These are phyloP conservation scores for Lithobius niger DNA, from an alignment of 1,140 invertebrate genomes.

Conservation along the genomic window DNA sequence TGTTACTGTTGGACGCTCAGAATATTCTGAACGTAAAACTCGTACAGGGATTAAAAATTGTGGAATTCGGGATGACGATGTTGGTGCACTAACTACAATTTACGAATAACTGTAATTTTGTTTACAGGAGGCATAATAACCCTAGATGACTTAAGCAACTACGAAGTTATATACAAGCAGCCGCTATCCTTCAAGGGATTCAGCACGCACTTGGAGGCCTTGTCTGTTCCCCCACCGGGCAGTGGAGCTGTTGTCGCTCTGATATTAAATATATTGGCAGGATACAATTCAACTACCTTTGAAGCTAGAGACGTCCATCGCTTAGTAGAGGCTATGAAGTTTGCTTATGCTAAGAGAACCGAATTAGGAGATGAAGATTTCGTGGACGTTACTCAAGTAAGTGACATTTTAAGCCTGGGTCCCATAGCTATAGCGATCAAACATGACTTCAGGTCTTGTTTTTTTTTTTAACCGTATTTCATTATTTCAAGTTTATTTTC, in stretches of 20 bases:
- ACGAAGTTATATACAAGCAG: conserved; percentile 49
- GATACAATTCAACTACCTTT: conserved; percentile 35
- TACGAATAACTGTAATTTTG: no score
- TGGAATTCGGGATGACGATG: no score
- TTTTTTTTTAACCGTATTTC: no score
- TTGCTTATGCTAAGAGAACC: conserved; percentile 69
- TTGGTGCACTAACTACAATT: no score
- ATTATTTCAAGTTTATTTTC: no score
- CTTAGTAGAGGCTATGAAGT: conserved; percentile 83
- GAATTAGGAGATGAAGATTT: conserved; percentile 69
- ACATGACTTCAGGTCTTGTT: no score
- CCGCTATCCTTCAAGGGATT: conserved; percentile 44
- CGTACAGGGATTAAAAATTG: no score
- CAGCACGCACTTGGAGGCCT: conserved; percentile 45
- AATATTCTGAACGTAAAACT: no score
- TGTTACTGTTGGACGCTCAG: no score
- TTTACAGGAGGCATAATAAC: conserved; percentile 56
- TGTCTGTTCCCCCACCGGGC: conserved; percentile 59
- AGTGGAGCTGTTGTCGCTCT: conserved; percentile 64
- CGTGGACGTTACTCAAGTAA: conserved; percentile 46
- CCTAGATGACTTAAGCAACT: conserved; percentile 55
- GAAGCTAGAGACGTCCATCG: conserved; percentile 51
- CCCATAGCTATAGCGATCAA: no score
- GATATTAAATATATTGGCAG: conserved; percentile 67
- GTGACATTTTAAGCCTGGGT: no score